Evolutionary conservation across 1,140 invertebrate genomes (phyloP).

Genomic region (Cydia amplana): DNA sequence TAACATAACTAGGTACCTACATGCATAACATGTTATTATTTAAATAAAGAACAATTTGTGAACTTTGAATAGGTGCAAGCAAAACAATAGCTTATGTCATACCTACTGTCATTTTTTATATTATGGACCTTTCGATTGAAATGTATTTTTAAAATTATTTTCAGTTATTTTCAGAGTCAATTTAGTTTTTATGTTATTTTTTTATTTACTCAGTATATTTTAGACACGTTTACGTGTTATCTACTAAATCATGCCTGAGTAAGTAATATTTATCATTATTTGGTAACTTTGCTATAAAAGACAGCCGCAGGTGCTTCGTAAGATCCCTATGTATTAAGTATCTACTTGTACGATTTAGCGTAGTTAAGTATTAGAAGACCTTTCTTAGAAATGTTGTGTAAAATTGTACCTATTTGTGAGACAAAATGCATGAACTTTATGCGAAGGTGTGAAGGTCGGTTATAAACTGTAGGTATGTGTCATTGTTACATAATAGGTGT

Average conservation of each 20-base stretch:
- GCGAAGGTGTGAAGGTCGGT: too few relatives aligned
- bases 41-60: slow-evolving; percentile 14
- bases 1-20: too few relatives aligned
- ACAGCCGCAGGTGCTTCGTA: not conserved
- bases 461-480: not conserved
- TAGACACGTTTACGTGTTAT: slow-evolving; percentile 40
- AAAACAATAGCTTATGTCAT: slow-evolving; percentile 41
- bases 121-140: slow-evolving; percentile 55
- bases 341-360: too few relatives aligned
- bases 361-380: too few relatives aligned
- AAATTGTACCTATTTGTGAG: too few relatives aligned
- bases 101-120: slow-evolving; percentile 60
- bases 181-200: slow-evolving; percentile 63
- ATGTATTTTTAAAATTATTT: slow-evolving; percentile 72
- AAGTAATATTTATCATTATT: slow-evolving; percentile 45
- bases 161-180: slow-evolving; percentile 61
- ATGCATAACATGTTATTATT: not conserved
- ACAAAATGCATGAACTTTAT: too few relatives aligned
- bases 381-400: too few relatives aligned
- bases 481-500: not conserved
- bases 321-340: too few relatives aligned
- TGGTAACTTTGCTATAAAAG: not conserved
- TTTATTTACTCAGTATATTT: slow-evolving; percentile 55
- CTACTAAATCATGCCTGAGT: slow-evolving; percentile 69
- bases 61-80: not conserved